These are phyloP conservation scores for Alexandromys fortis DNA, from an alignment of 2,113 vertebrate genomes.

Conservation along the genomic window DNA sequence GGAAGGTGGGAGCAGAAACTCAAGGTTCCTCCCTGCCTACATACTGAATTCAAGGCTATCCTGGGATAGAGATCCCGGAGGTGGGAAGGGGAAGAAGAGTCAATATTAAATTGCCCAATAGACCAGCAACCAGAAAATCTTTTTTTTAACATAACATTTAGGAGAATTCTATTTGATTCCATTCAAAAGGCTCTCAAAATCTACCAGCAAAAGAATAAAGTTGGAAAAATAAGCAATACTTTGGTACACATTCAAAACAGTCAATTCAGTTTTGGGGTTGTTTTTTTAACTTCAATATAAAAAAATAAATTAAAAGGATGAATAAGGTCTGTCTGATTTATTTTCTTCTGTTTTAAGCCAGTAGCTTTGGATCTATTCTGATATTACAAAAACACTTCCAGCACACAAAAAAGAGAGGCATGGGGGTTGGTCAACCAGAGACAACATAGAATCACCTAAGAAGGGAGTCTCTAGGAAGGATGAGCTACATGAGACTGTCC, in stretches of 20 bases:
- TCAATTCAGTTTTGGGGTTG: not conserved
- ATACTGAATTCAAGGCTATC: not conserved
- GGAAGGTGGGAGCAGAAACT: not conserved
- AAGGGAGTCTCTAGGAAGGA: not conserved
- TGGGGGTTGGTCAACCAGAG: not conserved
- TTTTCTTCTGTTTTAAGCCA: not conserved
- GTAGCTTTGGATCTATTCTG: not conserved
- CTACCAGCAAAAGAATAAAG: not conserved
- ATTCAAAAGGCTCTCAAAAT: not conserved
- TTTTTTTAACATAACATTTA: not conserved
- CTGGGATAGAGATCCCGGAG: not conserved
- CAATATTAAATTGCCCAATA: not conserved
- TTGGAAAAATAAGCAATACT: conserved; percentile 13
- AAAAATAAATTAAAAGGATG: not conserved
- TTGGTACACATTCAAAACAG: not conserved
- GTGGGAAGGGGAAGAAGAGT: too few species aligned
- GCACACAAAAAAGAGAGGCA: not conserved
- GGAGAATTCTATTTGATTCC: not conserved
- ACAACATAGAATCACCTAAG: not conserved
- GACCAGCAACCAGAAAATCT: not conserved
- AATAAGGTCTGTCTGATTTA: not conserved
- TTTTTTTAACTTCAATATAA: not conserved
- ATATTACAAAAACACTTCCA: not conserved
- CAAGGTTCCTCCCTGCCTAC: not conserved
- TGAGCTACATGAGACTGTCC: not conserved